These are phyloP conservation scores for Acrossocheilus wenchowensis DNA, from an alignment of 2,797 vertebrate genomes.

Conservation along the genomic window DNA sequence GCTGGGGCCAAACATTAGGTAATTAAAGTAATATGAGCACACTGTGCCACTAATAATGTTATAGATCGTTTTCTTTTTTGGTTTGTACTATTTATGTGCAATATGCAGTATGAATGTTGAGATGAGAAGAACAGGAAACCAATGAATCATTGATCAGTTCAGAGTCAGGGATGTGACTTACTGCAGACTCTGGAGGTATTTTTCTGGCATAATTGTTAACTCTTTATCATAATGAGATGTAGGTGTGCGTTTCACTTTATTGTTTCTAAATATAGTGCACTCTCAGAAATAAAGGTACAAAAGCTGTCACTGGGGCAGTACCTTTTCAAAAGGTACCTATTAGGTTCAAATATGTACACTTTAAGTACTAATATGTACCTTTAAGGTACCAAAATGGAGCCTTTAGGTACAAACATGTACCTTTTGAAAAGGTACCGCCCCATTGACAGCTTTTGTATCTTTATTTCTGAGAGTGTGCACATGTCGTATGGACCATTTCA, in stretches of 20 bases:
- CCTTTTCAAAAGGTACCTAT: no score
- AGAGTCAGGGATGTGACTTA: neutral
- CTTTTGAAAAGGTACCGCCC: no score
- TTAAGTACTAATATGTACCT: no score
- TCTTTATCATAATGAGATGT: slow-evolving; percentile 3
- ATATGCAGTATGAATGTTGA: neutral
- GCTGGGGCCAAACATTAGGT: slow-evolving; percentile 27
- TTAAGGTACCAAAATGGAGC: no score
- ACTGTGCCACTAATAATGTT: neutral
- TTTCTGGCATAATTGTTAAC: neutral
- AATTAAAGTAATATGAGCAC: slow-evolving; percentile 19
- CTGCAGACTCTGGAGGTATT: neutral
- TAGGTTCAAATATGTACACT: no score
- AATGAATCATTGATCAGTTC: slow-evolving; percentile 16
- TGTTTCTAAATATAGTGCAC: neutral
- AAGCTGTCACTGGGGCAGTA: no score
- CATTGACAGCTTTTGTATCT: no score
- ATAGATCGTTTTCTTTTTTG: slow-evolving; percentile 21
- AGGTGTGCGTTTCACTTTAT: neutral
- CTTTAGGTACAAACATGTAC: no score
- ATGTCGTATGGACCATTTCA: neutral
- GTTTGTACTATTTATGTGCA: neutral
- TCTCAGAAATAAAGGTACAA: no score
- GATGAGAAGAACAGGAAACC: neutral
- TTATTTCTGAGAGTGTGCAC: no score